These are phyloP conservation scores for Phaonia tiefii DNA, from an alignment of 2,888 invertebrate genomes.

Conservation along the genomic window DNA sequence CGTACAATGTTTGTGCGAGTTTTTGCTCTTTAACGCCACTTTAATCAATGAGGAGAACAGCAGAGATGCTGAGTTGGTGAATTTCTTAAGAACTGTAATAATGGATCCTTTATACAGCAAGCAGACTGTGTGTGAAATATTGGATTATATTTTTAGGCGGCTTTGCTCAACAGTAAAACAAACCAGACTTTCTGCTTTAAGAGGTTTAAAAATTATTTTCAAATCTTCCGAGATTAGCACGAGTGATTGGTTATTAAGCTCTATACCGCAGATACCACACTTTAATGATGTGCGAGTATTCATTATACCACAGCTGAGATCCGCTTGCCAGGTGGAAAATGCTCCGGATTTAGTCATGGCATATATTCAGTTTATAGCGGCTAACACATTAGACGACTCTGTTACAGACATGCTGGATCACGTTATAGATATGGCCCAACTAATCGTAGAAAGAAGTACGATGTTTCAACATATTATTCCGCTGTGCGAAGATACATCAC, in stretches of 20 bases:
- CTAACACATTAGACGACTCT: conserved; percentile 86
- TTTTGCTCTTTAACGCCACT: conserved; percentile 87
- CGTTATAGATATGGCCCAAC: conserved; percentile 91
- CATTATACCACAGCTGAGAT: conserved; percentile 87
- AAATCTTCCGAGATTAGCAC: conserved; percentile 79
- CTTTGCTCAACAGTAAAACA: conserved; percentile 90
- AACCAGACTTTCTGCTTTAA: conserved; percentile 88
- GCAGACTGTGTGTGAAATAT: conserved; percentile 86
- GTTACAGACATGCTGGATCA: conserved; percentile 86
- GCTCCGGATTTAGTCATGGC: conserved; percentile 87
- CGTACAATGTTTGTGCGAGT: conserved; percentile 98
- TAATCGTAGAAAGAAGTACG: conserved; percentile 94
- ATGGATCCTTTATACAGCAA: conserved; percentile 81
- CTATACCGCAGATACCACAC: conserved; percentile 88
- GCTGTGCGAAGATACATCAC: conserved; percentile 68
- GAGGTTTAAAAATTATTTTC: conserved; percentile 87
- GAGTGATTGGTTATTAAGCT: conserved; percentile 83
- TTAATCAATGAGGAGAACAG: conserved; percentile 85
- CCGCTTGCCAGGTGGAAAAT: conserved; percentile 95
- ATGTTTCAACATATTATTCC: conserved; percentile 91
- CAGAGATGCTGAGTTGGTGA: conserved; percentile 87
- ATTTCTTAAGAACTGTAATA: conserved; percentile 83
- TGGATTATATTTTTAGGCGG: conserved; percentile 93
- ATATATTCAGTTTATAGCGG: conserved; percentile 92
- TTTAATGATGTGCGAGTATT: conserved; percentile 87